phyloP scores from a whole-genome alignment of 2,888 invertebrate species.

The Athalia circularis region DNA sequence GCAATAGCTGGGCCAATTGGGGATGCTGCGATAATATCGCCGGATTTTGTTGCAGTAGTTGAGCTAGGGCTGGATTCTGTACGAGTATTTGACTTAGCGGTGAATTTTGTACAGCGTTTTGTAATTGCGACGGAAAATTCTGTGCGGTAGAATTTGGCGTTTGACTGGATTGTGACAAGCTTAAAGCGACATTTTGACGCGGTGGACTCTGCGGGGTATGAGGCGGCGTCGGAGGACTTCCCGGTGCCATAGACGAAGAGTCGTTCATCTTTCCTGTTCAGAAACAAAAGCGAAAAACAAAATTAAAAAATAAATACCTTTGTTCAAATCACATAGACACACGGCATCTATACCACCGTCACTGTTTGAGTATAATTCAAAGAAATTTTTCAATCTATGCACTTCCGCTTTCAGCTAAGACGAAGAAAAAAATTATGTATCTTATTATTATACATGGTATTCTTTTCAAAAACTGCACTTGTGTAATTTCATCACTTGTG shows the following conservation, averaged over 20 bases:
- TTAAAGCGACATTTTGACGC: slow-evolving; percentile 63
- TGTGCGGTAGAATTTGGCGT: slow-evolving; percentile 62
- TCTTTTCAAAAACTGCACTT: too few relatives aligned
- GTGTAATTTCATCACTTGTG: too few relatives aligned
- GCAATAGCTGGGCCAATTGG: slow-evolving; percentile 69
- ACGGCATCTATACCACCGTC: too few relatives aligned
- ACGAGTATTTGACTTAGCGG: slow-evolving; percentile 69
- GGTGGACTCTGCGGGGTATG: slow-evolving; percentile 72
- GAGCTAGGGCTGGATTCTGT: slow-evolving; percentile 70
- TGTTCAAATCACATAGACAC: not conserved
- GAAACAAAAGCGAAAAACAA: slow-evolving; percentile 36
- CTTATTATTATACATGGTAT: too few relatives aligned
- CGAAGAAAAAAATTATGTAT: too few relatives aligned
- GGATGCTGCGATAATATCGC: slow-evolving; percentile 70
- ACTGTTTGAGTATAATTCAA: too few relatives aligned
- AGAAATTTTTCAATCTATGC: too few relatives aligned
- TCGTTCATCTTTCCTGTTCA: slow-evolving; percentile 69
- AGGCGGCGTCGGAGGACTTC: slow-evolving; percentile 72
- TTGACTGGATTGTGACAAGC: slow-evolving; percentile 65
- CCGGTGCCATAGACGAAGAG: slow-evolving; percentile 71
- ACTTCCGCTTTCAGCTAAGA: too few relatives aligned
- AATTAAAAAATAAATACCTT: not conserved
- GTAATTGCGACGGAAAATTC: slow-evolving; percentile 56
- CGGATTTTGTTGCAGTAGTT: slow-evolving; percentile 70
- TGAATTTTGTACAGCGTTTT: slow-evolving; percentile 61